Evolutionary conservation across 2,113 vertebrate species (phyloP).

Genomic region (Eleginops maclovinus): DNA sequence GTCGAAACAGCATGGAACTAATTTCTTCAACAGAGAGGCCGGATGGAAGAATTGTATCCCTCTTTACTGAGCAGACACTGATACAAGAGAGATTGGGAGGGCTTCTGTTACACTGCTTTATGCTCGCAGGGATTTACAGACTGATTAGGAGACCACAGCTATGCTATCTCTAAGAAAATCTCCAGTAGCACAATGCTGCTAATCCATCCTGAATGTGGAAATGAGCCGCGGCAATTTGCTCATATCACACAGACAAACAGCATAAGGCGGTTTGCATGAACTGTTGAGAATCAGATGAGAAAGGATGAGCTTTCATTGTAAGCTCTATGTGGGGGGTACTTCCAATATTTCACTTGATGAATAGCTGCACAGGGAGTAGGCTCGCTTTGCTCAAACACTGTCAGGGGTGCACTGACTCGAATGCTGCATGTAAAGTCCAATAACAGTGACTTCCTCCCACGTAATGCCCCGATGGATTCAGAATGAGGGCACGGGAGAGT

Average conservation of each 20-base stretch:
- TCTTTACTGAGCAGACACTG: constrained; percentile 35
- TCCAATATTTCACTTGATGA: constrained; percentile 61
- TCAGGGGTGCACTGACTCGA: constrained; percentile 39
- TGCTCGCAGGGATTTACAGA: constrained; percentile 38
- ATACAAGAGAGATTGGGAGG: constrained; percentile 36
- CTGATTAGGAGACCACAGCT: constrained; percentile 55
- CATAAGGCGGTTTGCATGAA: constrained; percentile 43
- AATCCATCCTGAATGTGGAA: constrained; percentile 28
- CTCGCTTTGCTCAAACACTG: constrained; percentile 56
- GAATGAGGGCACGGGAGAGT: constrained; percentile 41
- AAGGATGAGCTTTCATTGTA: constrained; percentile 31
- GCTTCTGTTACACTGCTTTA: constrained; percentile 32
- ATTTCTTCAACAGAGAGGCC: constrained; percentile 30
- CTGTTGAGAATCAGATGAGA: constrained; percentile 43
- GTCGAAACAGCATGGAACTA: constrained; percentile 28
- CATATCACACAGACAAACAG: constrained; percentile 28
- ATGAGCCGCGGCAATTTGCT: constrained; percentile 43
- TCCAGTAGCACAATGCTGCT: constrained; percentile 40
- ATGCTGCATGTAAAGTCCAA: constrained; percentile 45
- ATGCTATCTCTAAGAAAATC: constrained; percentile 55
- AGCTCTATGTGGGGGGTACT: constrained; percentile 42
- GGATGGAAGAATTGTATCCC: constrained; percentile 38
- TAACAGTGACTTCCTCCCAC: constrained; percentile 59
- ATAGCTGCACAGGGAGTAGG: constrained; percentile 37
- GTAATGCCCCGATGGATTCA: constrained; percentile 24